A percentile compares a stretch with the other conserved stretches of the same genome.
Conservation (phyloP, 2,797 vertebrate species). For the Mus minutoides region DNA sequence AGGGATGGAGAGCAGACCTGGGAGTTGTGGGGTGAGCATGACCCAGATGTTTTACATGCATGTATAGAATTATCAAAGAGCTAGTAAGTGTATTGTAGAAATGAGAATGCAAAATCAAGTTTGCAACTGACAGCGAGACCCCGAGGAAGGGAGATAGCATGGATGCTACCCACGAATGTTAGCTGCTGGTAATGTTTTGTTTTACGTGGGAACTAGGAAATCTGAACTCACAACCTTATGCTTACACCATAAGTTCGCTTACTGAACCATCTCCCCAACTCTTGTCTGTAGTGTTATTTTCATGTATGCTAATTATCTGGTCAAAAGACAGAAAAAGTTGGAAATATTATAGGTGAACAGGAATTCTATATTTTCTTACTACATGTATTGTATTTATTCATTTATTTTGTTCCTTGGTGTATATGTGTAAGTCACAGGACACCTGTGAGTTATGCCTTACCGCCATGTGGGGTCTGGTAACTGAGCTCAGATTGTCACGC, state of each 20-base stretch:
- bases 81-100: neutral
- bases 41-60: too few relatives aligned
- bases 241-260: neutral
- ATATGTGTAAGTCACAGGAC: neutral
- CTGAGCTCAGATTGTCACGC: neutral
- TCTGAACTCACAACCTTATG: neutral
- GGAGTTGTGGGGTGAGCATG: too few relatives aligned
- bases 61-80: neutral
- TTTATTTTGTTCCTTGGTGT: neutral
- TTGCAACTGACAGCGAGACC: neutral
- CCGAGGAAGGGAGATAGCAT: neutral
- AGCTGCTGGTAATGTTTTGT: neutral
- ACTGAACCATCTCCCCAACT: neutral
- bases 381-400: neutral
- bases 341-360: conserved; percentile 40
- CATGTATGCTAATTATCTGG: too few relatives aligned
- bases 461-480: neutral
- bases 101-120: neutral
- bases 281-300: neutral
- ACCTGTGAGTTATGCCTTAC: too few relatives aligned
- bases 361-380: neutral
- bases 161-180: neutral
- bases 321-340: neutral
- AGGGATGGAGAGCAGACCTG: neutral
- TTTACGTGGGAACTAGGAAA: neutral